phyloP scores from a whole-genome alignment of 37 sponge, comb jelly and placozoan species.

The Hexactinellida sp. region DNA sequence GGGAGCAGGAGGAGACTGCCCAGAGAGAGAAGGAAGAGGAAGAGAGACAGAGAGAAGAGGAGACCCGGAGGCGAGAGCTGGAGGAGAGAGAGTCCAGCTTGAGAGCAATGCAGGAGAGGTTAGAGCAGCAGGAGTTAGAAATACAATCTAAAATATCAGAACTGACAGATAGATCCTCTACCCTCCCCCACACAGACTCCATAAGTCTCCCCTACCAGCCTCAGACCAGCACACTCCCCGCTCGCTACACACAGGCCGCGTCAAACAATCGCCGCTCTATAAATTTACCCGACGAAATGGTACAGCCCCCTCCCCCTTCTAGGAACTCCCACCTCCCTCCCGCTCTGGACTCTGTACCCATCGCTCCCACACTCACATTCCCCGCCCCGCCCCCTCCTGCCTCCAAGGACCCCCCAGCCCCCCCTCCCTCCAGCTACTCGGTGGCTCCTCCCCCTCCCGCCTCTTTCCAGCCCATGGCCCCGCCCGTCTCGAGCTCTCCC shows the following conservation, averaged over 20 bases:
- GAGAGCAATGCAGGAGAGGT: not conserved
- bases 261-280: not conserved
- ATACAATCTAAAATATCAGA: not conserved
- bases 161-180: not conserved
- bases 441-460: not conserved
- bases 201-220: not conserved
- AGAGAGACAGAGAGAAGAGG: not conserved
- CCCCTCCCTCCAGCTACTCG: not conserved
- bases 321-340: conserved; percentile 2
- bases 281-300: not conserved
- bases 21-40: not conserved
- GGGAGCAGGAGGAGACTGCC: not conserved
- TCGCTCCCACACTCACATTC: not conserved
- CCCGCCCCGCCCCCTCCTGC: not conserved
- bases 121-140: not conserved
- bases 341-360: not conserved
- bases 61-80: not conserved
- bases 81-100: not conserved
- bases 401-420: not conserved
- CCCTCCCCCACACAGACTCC: not conserved
- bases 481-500: not conserved
- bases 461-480: not conserved
- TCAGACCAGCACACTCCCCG: not conserved
- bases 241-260: conserved; percentile 7
- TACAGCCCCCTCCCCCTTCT: not conserved